Base-by-base conservation (phyloP, 2,888 invertebrate species). In the Synanthedon andrenaeformis region DNA sequence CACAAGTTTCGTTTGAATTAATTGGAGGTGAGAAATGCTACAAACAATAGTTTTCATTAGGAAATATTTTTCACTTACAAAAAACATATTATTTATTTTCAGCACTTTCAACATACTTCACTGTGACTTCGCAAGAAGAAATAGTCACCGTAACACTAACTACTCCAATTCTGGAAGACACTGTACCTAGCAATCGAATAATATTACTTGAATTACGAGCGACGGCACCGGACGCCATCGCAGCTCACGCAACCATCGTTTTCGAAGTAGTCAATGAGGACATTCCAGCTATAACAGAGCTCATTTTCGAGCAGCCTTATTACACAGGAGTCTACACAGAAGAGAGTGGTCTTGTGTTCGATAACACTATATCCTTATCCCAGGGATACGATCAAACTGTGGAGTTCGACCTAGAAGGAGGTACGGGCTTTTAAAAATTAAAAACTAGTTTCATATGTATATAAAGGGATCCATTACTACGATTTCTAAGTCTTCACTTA, bases 321-420 rank as follows among this genome's bases (percentile, higher is more conserved):
- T 72, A 70, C 53, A 64, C 61, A 8, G 69, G 69, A n/a, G 55
- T 58, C 4, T 69, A 61, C 53, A 56, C 59, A 10, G 55, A 55
- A 10, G 41, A 41, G 4, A 53, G 2, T 11, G 64, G 62, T 1
- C 57, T 69, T 3, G 42, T 51, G 1, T 58, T 67, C 35, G 53
- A 55, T 1, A 55, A 57, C 8, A 52, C 56, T 1, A 63, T 71
- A 17, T 55, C 59, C 0, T 52, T 70, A 4, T 23, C 55, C 1
- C 49, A 61, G 41, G 69, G 68, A 10, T 66, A 63, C 28, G 62
- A 66, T 13, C 55, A 56, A 12, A 57, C 52, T 12, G 69, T 72
- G 1, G 53, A 51, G 10, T 71, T 70, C 51, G 28, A 12, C 19
- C 58, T 73, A 0, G 63, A 64, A 53, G 72, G 70, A 61, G 69